These are phyloP conservation scores for Dromas ardeola DNA, from an alignment of 2,113 vertebrate genomes.

Conservation along the genomic window DNA sequence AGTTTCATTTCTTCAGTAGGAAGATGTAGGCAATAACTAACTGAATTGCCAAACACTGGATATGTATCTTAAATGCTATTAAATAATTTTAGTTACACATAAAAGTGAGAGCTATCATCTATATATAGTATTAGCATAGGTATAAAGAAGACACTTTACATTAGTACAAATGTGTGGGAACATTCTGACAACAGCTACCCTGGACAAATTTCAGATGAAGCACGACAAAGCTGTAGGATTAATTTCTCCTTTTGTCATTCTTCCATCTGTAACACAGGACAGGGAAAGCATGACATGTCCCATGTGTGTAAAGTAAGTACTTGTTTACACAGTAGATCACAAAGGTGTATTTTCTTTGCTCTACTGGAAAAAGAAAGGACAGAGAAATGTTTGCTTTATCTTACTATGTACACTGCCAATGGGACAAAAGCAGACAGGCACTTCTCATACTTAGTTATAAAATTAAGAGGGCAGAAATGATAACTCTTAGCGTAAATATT, in stretches of 20 bases:
- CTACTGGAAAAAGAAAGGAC: neutral
- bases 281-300: neutral
- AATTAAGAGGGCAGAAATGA: neutral
- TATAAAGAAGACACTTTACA: neutral
- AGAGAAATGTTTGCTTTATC: neutral
- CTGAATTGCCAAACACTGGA: neutral
- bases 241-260: slow-evolving; percentile 9
- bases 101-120: neutral
- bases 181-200: neutral
- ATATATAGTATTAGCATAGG: neutral
- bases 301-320: neutral
- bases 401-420: neutral
- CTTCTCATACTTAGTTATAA: neutral
- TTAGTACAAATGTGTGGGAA: neutral
- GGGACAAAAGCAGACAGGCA: neutral
- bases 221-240: neutral
- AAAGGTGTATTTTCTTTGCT: slow-evolving; percentile 11
- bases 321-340: neutral
- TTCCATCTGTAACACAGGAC: neutral
- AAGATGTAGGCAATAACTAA: neutral
- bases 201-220: neutral
- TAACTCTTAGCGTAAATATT: neutral
- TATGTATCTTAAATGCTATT: neutral
- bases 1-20: neutral
- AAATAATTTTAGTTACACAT: neutral